Conservation (phyloP, 1,140 invertebrate genomes). For the Brachionus rubens region DNA sequence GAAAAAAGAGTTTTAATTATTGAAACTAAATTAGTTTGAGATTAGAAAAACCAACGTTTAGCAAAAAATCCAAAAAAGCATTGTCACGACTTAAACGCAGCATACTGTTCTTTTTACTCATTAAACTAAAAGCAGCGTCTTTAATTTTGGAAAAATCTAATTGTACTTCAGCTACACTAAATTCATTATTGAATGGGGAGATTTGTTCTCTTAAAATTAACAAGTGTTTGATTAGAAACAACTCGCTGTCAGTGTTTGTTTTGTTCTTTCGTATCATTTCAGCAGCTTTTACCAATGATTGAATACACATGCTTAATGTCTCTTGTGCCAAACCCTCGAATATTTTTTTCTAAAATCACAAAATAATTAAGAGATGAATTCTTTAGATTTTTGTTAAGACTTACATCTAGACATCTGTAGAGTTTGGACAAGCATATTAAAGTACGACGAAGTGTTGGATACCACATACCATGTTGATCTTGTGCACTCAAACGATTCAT, state of each 20-base stretch:
- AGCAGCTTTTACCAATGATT: slow-evolving; percentile 77
- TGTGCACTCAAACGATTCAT: slow-evolving; percentile 63
- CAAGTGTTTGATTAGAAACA: slow-evolving; percentile 96
- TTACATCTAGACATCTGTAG: slow-evolving; percentile 83
- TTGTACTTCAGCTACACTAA: slow-evolving; percentile 82
- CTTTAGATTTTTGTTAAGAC: neutral
- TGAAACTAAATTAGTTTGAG: neutral
- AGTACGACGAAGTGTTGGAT: slow-evolving; percentile 88
- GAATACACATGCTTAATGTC: slow-evolving; percentile 82
- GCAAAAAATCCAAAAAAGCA: slow-evolving; percentile 81
- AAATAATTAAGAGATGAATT: slow-evolving; percentile 25
- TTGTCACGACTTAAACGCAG: slow-evolving; percentile 85
- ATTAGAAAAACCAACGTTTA: slow-evolving; percentile 55
- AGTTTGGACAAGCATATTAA: slow-evolving; percentile 89
- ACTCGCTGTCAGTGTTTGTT: slow-evolving; percentile 75
- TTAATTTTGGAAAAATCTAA: slow-evolving; percentile 75
- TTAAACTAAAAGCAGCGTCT: slow-evolving; percentile 72
- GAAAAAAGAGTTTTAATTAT: slow-evolving; percentile 28
- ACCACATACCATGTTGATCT: slow-evolving; percentile 99
- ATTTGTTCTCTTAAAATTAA: slow-evolving; percentile 94
- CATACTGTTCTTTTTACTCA: slow-evolving; percentile 79
- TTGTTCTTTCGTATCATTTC: slow-evolving; percentile 62
- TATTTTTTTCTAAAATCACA: slow-evolving; percentile 72
- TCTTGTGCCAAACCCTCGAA: slow-evolving; percentile 95
- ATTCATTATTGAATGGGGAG: slow-evolving; percentile 90